A percentile compares a stretch with the other conserved stretches of the same genome.
Conservation (phyloP, 2,113 vertebrate genomes). For the Colistium nudipinnis region DNA sequence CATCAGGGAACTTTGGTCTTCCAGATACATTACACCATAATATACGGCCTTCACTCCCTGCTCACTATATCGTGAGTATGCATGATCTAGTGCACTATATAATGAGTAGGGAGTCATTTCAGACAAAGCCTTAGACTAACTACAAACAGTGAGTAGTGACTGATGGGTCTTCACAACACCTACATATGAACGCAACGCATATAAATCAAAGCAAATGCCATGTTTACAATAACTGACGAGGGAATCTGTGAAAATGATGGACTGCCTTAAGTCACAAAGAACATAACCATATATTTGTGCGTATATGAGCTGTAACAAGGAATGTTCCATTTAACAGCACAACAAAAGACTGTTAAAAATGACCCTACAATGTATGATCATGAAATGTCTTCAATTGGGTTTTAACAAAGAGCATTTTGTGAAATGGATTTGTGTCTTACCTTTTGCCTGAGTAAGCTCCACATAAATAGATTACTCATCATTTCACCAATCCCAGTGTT, state of each 20-base stretch:
- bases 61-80: too few relatives aligned
- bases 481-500: slow-evolving; percentile 1
- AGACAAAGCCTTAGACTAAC: background rate
- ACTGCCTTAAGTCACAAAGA: slow-evolving; percentile 23
- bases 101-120: too few relatives aligned
- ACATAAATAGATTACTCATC: slow-evolving; percentile 20
- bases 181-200: slow-evolving; percentile 10
- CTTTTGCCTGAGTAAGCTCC: slow-evolving; percentile 25
- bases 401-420: slow-evolving; percentile 40
- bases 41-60: slow-evolving; percentile 28
- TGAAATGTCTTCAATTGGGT: background rate
- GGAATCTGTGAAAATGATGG: slow-evolving; percentile 15
- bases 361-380: background rate
- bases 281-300: slow-evolving; percentile 58
- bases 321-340: slow-evolving; percentile 65
- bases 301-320: slow-evolving; percentile 67
- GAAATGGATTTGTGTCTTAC: slow-evolving; percentile 21
- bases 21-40: background rate
- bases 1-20: background rate
- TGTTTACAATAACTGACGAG: slow-evolving; percentile 13
- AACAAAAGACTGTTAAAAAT: slow-evolving; percentile 13
- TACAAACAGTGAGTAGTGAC: background rate
- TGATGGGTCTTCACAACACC: background rate
- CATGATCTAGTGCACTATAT: too few relatives aligned
- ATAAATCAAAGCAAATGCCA: slow-evolving; percentile 20